Evolutionary conservation across 2,888 invertebrate species (phyloP), one percentile per base, ranked within the genome.

Genomic region (Empis livida): DNA sequence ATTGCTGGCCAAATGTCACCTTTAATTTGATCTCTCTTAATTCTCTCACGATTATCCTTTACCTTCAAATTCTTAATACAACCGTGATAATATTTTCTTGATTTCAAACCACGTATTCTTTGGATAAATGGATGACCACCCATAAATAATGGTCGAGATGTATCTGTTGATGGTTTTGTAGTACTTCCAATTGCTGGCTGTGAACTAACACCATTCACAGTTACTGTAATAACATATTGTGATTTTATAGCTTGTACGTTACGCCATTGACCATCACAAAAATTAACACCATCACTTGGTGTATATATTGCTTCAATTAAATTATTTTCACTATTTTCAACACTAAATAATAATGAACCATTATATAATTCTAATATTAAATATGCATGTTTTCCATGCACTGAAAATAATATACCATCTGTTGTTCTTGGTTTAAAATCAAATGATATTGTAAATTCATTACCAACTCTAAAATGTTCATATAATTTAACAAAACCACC

Each of bases 211-310:
- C 83, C 85, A 68, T 96, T 91, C 2, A 97, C 89, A 0, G 84
- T 82, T 45, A 99, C 72, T 0, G 86, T 82, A 6, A 94, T 84
- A 16, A 93, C 83, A 65, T 92, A 92, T 68, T 87, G 87, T n/a
- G 85, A 83, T 67, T 95, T 96, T 30, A 84, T 77, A 44, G 83
- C 92, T 80, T 75, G 56, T 52, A 73, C 87, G 48, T 77, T 82
- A 62, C 97, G 95, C 96, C 96, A 99, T 47, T 87, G 76, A 43
- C 97, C 96, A 67, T 99, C 93, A 63, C 97, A 99, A 51, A 95
- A 77, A 57, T 82, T 79, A 50, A 77, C 76, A 44, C 78, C 75
- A 42, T 77, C 73, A 31, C 79, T 78, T 0, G 81, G 72, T 45
- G 75, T 76, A 64, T 81, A 90, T 17, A 76, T 78, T 3, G 90